Evolutionary conservation across 2,888 invertebrate species (phyloP).

Genomic region (Cordilura impudica): DNA sequence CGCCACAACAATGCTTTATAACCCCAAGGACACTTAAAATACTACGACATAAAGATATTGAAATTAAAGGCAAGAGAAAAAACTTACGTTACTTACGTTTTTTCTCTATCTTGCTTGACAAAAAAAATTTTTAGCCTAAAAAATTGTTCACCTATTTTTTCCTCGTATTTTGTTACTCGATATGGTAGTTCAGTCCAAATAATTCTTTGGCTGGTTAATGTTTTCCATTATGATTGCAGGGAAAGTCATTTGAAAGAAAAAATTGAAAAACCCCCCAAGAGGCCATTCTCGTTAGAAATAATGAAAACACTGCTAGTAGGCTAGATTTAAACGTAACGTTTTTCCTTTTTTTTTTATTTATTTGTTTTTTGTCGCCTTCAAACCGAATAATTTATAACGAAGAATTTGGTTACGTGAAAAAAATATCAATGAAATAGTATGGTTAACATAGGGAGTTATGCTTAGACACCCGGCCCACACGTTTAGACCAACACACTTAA

Average conservation of each 20-base stretch:
- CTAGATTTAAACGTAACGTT: constrained; percentile 31
- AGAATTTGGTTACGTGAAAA: constrained; percentile 42
- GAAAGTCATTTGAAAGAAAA: not conserved
- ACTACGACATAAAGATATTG: constrained; percentile 37
- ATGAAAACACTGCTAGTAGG: not conserved
- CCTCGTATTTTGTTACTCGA: constrained; percentile 17
- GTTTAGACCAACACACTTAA: not conserved
- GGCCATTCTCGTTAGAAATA: constrained; percentile 17
- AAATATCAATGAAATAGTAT: constrained; percentile 29
- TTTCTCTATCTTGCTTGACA: not conserved
- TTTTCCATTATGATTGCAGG: constrained; percentile 31
- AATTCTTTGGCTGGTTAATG: constrained; percentile 44
- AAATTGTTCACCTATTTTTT: constrained; percentile 13
- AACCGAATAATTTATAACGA: constrained; percentile 53
- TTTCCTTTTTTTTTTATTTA: not conserved
- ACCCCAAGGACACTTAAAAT: constrained; percentile 27
- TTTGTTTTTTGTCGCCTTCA: constrained; percentile 26
- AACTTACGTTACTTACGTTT: not conserved
- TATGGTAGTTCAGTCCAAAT: constrained; percentile 31
- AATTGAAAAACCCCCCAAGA: constrained; percentile 19
- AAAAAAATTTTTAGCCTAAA: constrained; percentile 30
- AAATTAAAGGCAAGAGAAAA: constrained; percentile 8
- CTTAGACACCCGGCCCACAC: not conserved
- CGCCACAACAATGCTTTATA: constrained; percentile 43
- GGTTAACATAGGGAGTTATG: constrained; percentile 1